Evolutionary conservation across 53 echinoderm and acorn worm genomes (phyloP), one percentile per base, ranked within the genome.

Genomic region (Actinopyga echinites): DNA sequence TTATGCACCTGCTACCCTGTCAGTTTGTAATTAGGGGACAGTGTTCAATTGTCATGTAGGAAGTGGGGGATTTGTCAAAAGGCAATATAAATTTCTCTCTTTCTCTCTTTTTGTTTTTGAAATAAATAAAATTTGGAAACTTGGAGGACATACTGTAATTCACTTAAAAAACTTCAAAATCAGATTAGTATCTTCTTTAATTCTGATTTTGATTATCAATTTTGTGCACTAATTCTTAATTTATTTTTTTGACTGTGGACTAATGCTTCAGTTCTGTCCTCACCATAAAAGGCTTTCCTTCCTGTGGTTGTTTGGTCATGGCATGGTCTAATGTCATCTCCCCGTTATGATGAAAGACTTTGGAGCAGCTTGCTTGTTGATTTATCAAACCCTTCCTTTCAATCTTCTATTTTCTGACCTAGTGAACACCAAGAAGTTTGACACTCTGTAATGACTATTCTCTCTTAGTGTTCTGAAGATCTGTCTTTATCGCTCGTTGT

Each of bases 391-490:
- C 28, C 49, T n/a, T 38, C 40, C 34, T 22, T 44, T 34, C 12
- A 71, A 71, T 43, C 40, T 71, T 25, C 42, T 71, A 71, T 43
- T 43, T 24, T 49, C 28, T 30, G 49, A 63, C 17, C 28, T 30
- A 63, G 69, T 38, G 69, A 69, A 69, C 38, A 43, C 25, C 0
- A 21, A 40, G 42, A 69, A 69, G 38, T 43, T 24, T 38, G 69
- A 37, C 38, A 69, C 69, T 69, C 40, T 12, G 30, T 69, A 38
- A 69, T 69, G 69, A 69, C 69, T 42, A 23, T 69, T 69, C 69
- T 69, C 38, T 69, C 8, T n/a, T 69, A 33, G 67, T 33, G 30
- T 67, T 30, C 34, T 38, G 23, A 17, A 40, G 69, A 31, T 69
- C 43, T 37, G 36, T 35, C 67, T 67, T 67, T 33, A 67, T 67